Evolutionary conservation across 2,888 invertebrate genomes (phyloP).

Genomic region (Hydrotaea diabolus): DNA sequence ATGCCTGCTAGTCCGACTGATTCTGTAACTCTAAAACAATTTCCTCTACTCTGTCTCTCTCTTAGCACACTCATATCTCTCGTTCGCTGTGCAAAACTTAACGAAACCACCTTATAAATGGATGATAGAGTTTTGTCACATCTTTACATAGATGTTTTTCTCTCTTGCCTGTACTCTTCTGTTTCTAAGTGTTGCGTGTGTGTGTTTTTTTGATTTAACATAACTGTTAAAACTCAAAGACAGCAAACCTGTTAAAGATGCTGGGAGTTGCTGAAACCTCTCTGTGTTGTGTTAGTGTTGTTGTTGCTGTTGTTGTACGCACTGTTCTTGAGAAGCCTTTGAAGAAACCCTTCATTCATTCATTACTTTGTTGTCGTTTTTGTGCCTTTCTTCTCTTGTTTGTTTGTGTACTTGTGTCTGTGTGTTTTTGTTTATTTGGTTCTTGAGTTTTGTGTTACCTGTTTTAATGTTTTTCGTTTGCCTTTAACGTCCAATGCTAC

Average conservation of each 20-base stretch:
- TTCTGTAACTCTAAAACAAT: not conserved
- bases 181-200: conserved; percentile 22
- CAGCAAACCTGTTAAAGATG: conserved; percentile 51
- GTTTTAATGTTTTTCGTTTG: not conserved
- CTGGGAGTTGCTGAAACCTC: conserved; percentile 22
- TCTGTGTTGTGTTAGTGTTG: conserved; percentile 37
- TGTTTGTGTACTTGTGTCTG: no score
- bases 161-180: conserved; percentile 27
- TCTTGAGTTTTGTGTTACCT: conserved; percentile 4
- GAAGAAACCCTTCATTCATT: conserved; percentile 60
- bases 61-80: not conserved
- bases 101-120: conserved; percentile 33
- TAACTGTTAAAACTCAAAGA: conserved; percentile 50
- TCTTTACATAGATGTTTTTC: conserved; percentile 35
- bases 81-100: no score
- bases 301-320: conserved; percentile 8
- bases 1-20: conserved; percentile 15
- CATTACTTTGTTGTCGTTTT: conserved; percentile 34
- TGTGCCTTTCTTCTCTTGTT: no score
- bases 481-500: conserved; percentile 22
- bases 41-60: not conserved
- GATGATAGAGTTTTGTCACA: conserved; percentile 44
- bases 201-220: conserved; percentile 53
- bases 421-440: not conserved
- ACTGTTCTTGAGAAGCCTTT: conserved; percentile 28